Percentiles rank a stretch among this genome's conserved stretches.
phyloP scores from a whole-genome alignment of 1,140 invertebrate genomes.

The Achatina immaculata region DNA sequence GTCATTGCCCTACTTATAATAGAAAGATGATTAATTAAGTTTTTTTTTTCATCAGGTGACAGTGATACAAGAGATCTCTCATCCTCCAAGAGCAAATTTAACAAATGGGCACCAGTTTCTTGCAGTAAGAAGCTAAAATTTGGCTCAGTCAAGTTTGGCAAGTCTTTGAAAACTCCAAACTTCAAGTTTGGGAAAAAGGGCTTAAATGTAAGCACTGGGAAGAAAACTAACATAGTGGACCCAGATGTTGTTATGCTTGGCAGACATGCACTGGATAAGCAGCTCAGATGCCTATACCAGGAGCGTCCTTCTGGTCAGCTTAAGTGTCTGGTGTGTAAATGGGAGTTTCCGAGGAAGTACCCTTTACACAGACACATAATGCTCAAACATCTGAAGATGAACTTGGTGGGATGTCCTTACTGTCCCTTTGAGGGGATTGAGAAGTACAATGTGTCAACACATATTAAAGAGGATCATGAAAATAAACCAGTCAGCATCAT shows the following conservation, averaged over 20 bases:
- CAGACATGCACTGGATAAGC: slow-evolving; percentile 40
- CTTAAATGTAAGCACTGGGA: neutral
- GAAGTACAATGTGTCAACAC: slow-evolving; percentile 45
- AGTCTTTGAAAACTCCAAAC: neutral
- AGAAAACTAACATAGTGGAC: slow-evolving; percentile 11
- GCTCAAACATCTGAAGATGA: slow-evolving; percentile 48
- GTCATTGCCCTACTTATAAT: too few relatives aligned
- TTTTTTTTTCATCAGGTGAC: too few relatives aligned
- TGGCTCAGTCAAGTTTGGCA: neutral
- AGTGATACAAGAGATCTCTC: too few relatives aligned
- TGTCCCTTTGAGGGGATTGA: slow-evolving; percentile 47
- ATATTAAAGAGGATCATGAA: slow-evolving; percentile 47
- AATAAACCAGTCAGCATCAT: slow-evolving; percentile 30
- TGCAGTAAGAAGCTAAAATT: neutral
- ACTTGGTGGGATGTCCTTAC: slow-evolving; percentile 45
- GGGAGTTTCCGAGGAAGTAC: slow-evolving; percentile 47
- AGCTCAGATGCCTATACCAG: slow-evolving; percentile 43
- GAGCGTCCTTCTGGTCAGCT: neutral
- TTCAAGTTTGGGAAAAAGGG: neutral
- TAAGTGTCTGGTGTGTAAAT: slow-evolving; percentile 45
- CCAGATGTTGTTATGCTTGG: slow-evolving; percentile 43
- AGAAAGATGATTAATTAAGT: too few relatives aligned
- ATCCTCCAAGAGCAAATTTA: too few relatives aligned
- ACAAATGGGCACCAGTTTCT: too few relatives aligned
- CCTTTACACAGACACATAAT: slow-evolving; percentile 48